Evolutionary conservation across 2,888 invertebrate species (phyloP).

Genomic region (Netelia inedita): DNA sequence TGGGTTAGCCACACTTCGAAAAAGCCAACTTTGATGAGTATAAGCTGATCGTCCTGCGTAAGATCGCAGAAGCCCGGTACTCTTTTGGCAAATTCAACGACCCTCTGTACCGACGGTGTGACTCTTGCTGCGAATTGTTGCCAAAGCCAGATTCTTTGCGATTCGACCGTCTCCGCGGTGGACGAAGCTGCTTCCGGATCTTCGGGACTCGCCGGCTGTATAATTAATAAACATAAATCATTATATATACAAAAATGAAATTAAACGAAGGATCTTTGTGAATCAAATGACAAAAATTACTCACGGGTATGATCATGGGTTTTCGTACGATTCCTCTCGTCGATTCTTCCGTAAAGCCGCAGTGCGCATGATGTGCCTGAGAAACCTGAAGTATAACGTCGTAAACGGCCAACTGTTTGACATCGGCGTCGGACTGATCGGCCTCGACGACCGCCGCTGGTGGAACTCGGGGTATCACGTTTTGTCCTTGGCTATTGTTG

Average conservation of each 20-base stretch:
- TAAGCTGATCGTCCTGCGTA: slow-evolving; percentile 98
- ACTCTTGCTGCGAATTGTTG: slow-evolving; percentile 94
- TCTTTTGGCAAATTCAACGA: slow-evolving; percentile 98
- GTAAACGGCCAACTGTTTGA: slow-evolving; percentile 89
- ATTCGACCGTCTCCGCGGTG: slow-evolving; percentile 89
- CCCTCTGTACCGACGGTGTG: slow-evolving; percentile 96
- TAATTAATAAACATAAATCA: background rate
- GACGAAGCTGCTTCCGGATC: slow-evolving; percentile 87
- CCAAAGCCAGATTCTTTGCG: slow-evolving; percentile 94
- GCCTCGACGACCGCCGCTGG: slow-evolving; percentile 85
- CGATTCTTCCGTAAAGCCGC: slow-evolving; percentile 95
- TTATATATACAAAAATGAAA: background rate
- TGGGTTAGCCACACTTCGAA: slow-evolving; percentile 98
- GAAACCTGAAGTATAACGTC: slow-evolving; percentile 93
- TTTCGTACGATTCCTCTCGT: slow-evolving; percentile 90
- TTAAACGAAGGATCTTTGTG: background rate
- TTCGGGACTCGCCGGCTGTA: slow-evolving; percentile 83
- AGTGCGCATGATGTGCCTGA: slow-evolving; percentile 94
- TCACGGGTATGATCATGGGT: slow-evolving; percentile 89
- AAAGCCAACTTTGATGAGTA: slow-evolving; percentile 98
- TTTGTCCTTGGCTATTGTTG: slow-evolving; percentile 81
- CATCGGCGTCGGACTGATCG: slow-evolving; percentile 86
- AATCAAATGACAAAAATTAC: slow-evolving; percentile 55
- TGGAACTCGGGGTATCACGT: slow-evolving; percentile 81
- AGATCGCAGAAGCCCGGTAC: slow-evolving; percentile 96